Percentiles rank a stretch among this genome's conserved stretches.
Evolutionary conservation across 2,888 invertebrate species (phyloP).

Genomic region (Ephialtes manifestator): DNA sequence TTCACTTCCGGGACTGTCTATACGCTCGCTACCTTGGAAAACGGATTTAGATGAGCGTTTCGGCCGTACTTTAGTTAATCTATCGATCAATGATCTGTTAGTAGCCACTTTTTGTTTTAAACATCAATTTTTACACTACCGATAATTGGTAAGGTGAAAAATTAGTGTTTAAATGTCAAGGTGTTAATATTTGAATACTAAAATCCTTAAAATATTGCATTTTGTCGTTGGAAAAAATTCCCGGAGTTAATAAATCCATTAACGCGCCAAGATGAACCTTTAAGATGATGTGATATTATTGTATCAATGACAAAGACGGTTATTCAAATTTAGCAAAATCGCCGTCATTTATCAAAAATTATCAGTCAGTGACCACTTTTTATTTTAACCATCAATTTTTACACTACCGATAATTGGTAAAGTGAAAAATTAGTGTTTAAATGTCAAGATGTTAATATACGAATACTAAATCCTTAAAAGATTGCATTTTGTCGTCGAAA

Average conservation of each 20-base stretch:
- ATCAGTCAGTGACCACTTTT: not conserved
- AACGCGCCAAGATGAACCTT: too few relatives aligned
- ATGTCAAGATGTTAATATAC: not conserved
- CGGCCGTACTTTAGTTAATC: not conserved
- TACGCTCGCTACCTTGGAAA: not conserved
- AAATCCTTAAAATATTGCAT: too few relatives aligned
- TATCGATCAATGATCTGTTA: not conserved
- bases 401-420: not conserved
- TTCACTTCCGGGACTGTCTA: not conserved
- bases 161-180: not conserved
- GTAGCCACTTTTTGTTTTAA: not conserved
- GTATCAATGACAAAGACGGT: too few relatives aligned
- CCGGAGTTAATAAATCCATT: too few relatives aligned
- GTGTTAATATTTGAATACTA: not conserved
- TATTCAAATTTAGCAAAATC: too few relatives aligned
- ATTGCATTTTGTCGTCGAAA: too few relatives aligned
- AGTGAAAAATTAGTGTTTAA: not conserved
- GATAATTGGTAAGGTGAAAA: not conserved
- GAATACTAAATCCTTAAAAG: too few relatives aligned
- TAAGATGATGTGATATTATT: not conserved
- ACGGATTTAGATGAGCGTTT: not conserved
- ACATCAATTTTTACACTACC: not conserved
- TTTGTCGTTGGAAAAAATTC: too few relatives aligned
- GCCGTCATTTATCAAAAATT: too few relatives aligned
- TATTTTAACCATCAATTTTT: not conserved